phyloP scores from a whole-genome alignment of 2,797 vertebrate species.

The Sebastes vulpes region DNA sequence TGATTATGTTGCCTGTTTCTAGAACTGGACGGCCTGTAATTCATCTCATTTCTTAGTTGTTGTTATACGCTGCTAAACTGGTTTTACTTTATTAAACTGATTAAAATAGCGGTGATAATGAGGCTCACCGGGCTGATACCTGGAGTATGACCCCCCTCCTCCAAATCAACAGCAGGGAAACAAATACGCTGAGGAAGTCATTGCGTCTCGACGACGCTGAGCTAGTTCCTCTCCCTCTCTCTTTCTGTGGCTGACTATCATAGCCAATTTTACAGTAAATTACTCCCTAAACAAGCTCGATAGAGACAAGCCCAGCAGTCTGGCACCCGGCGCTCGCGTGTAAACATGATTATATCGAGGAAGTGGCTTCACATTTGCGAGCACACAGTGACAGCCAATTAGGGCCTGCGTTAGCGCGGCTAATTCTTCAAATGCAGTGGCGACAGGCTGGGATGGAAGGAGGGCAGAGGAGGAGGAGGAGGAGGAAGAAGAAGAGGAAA shows the following conservation, averaged over 20 bases:
- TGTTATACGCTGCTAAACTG: constrained; percentile 5
- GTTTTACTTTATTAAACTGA: constrained; percentile 23
- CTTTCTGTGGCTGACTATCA: constrained; percentile 75
- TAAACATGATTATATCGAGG: constrained; percentile 85
- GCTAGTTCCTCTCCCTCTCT: constrained; percentile 39
- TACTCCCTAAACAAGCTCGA: constrained; percentile 79
- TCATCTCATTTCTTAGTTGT: constrained; percentile 36
- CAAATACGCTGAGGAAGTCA: constrained; percentile 24
- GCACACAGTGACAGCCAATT: constrained; percentile 85
- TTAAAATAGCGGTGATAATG: constrained; percentile 46
- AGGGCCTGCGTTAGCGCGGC: constrained; percentile 73
- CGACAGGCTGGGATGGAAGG: constrained; percentile 51
- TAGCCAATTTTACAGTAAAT: constrained; percentile 85
- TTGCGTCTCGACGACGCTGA: constrained; percentile 45
- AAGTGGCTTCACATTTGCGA: constrained; percentile 78
- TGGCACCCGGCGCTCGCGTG: constrained; percentile 73
- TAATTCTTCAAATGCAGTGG: constrained; percentile 81
- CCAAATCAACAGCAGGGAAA: background rate
- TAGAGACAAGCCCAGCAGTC: constrained; percentile 75
- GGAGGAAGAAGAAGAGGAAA: constrained; percentile 5
- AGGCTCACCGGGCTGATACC: constrained; percentile 9
- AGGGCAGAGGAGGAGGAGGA: constrained; percentile 10
- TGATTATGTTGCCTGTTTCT: constrained; percentile 24
- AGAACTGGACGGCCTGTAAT: constrained; percentile 13
- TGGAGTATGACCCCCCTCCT: background rate